Evolutionary conservation across 2,888 invertebrate species (phyloP).

Genomic region (Agrotis segetum): DNA sequence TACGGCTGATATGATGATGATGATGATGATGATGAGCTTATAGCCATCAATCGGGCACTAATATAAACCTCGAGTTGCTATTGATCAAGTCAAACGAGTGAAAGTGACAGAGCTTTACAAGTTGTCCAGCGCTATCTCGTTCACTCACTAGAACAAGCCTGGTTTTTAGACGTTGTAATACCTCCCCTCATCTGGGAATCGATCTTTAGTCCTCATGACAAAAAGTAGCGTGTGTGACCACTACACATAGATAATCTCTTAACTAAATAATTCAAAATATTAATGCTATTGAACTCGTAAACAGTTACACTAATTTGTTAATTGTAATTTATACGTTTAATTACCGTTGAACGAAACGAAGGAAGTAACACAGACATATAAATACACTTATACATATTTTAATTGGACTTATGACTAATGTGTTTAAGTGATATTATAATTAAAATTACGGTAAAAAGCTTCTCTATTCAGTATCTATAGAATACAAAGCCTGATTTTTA

Average conservation of each 20-base stretch:
- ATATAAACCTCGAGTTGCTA: background rate
- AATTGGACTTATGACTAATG: conserved; percentile 53
- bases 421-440: conserved; percentile 42
- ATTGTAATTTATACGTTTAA: conserved; percentile 31
- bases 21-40: background rate
- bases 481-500: too few species aligned
- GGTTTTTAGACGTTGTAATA: too few species aligned
- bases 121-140: too few species aligned
- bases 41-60: background rate
- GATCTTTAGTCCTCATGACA: background rate
- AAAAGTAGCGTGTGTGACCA: background rate
- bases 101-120: too few species aligned
- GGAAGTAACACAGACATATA: conserved; percentile 44
- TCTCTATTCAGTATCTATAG: background rate
- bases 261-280: background rate
- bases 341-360: conserved; percentile 53
- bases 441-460: conserved; percentile 21
- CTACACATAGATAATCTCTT: background rate
- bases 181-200: too few species aligned
- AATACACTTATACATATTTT: conserved; percentile 31
- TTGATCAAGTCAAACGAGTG: background rate
- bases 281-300: conserved; percentile 52
- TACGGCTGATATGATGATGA: too few species aligned
- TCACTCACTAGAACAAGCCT: too few species aligned
- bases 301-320: conserved; percentile 33